Base-by-base conservation (phyloP, 2,797 vertebrate genomes). In the Gymnothorax javanicus region DNA sequence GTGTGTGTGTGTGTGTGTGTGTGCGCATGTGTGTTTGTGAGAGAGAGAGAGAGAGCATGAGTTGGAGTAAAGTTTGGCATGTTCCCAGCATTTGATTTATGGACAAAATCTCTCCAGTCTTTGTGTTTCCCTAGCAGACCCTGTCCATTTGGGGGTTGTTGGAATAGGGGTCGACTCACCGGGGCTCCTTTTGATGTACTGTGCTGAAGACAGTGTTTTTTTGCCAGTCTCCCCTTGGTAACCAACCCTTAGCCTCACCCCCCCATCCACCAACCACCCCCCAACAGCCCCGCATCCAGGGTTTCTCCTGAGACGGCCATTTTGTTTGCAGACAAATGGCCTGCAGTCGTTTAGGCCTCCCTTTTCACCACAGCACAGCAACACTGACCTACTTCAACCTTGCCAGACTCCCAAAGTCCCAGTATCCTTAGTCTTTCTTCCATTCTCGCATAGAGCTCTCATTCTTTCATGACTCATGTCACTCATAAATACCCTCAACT, bases 101-200 rank as follows among this genome's bases (percentile, higher is more conserved):
- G 94, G 94, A 94, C 92, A 92, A 90, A 88, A 93, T 93, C 94
- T 93, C 93, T 93, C 93, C 92, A 90, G 94, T 91, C 91, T 90
- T 93, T 92, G 92, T 90, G 91, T 93, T 92, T 92, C 90, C 91
- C 91, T 91, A 93, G 91, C 89, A 90, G 90, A 79, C 88, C 88
- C 90, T 69, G 93, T 92, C 92, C 90, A 91, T 52, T 33, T 54
- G 50, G 75, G 50, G 75, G 75, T 79, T 79, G 17, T 17, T 20
- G 75, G 50, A 52, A 54, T 79, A 20, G 75, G 75, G 75, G 50
- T 79, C 75, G 20, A 17, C 23, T 79, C 1, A 50, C 50, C 20
- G 50, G 75, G 50, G 75, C 50, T 75, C 50, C 71, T 13, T 75
- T 75, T 75, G 71, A 75, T 75, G 71, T 75, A 75, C 27, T 17